phyloP scores from a whole-genome alignment of 2,113 vertebrate genomes.

The Ifrita kowaldi region DNA sequence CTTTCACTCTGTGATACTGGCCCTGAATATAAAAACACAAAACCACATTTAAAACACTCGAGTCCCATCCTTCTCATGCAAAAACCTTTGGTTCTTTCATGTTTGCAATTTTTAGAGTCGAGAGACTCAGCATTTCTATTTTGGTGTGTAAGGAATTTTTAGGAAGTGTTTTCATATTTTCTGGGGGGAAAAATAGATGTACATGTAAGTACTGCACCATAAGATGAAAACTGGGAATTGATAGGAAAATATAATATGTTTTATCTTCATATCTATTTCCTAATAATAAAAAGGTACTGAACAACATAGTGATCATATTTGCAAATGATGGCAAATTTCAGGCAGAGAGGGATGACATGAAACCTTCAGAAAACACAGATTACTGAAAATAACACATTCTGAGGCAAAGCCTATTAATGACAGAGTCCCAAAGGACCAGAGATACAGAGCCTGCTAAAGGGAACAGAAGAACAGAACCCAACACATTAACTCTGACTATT shows the following conservation, averaged over 20 bases:
- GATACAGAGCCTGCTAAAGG: not conserved
- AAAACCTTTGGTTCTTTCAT: not conserved
- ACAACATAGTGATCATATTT: not conserved
- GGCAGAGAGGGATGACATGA: not conserved
- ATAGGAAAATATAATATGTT: not conserved
- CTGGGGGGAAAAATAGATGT: not conserved
- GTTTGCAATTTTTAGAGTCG: not conserved
- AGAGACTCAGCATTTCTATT: not conserved
- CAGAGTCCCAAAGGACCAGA: not conserved
- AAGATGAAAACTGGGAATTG: not conserved
- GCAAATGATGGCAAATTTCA: not conserved
- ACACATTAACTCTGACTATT: not conserved
- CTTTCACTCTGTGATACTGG: not conserved
- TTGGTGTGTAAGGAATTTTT: not conserved
- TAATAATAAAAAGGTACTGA: not conserved
- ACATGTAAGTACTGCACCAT: not conserved
- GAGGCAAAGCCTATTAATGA: not conserved
- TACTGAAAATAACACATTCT: not conserved
- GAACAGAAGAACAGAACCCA: not conserved
- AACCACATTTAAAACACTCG: not conserved
- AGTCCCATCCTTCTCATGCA: not conserved
- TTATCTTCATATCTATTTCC: not conserved
- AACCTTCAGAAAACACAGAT: not conserved
- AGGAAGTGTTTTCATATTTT: not conserved
- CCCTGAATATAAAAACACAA: not conserved